Conservation (phyloP, 2,888 invertebrate genomes). For the Osmoderma eremita region DNA sequence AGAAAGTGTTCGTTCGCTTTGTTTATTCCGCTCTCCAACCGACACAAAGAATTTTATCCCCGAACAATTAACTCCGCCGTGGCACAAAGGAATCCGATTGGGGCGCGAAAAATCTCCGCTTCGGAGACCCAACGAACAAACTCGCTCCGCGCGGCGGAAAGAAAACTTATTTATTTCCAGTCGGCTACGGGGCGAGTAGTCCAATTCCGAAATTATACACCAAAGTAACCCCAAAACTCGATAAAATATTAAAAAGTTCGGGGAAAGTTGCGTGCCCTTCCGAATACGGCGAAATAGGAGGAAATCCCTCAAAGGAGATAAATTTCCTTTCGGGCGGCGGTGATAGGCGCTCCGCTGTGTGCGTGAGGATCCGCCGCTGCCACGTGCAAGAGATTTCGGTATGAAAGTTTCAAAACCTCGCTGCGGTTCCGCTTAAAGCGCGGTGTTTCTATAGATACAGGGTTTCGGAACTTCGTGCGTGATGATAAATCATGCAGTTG, state of each 20-base stretch:
- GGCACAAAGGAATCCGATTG: conserved; percentile 9
- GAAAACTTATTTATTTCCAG: conserved; percentile 35
- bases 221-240: conserved; percentile 32
- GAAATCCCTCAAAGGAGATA: conserved; percentile 12
- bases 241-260: conserved; percentile 35
- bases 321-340: conserved; percentile 19
- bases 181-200: conserved; percentile 6
- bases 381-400: neutral
- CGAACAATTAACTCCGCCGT: conserved; percentile 18
- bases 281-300: conserved; percentile 9
- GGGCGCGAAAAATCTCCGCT: conserved; percentile 27
- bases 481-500: no score
- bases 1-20: no score
- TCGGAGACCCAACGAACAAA: conserved; percentile 2
- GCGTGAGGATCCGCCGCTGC: neutral
- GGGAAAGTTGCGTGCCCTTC: conserved; percentile 21
- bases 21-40: no score
- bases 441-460: no score
- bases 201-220: conserved; percentile 31
- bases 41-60: conserved; percentile 1
- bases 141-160: neutral
- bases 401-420: no score
- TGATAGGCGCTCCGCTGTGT: conserved; percentile 21
- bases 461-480: no score
- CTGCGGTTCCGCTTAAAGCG: no score